A percentile compares a stretch with the other conserved stretches of the same genome.
These are phyloP conservation scores for Neogale vison DNA, from an alignment of 2,113 vertebrate species.

Conservation along the genomic window DNA sequence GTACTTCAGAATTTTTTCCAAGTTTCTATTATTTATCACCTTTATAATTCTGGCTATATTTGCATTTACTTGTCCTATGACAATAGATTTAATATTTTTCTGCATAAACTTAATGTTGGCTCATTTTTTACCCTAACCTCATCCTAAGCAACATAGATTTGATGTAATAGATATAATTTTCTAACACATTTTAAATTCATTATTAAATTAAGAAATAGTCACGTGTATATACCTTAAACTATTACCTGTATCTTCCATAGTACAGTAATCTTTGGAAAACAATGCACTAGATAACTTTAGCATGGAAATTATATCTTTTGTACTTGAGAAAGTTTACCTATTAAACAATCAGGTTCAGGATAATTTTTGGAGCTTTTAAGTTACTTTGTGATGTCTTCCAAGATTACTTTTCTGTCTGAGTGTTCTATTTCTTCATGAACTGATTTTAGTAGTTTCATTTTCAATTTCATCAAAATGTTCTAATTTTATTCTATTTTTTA, in stretches of 20 bases:
- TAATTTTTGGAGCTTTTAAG: not conserved
- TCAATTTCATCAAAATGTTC: not conserved
- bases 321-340: not conserved
- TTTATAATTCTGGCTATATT: not conserved
- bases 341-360: not conserved
- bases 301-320: not conserved
- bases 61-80: not conserved
- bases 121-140: not conserved
- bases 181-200: not conserved
- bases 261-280: not conserved
- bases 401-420: not conserved
- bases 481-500: not conserved
- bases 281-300: not conserved
- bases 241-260: not conserved
- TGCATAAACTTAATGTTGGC: conserved; percentile 11
- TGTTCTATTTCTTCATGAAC: not conserved
- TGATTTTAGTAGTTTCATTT: conserved; percentile 19
- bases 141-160: not conserved
- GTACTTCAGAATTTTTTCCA: not conserved
- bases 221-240: not conserved
- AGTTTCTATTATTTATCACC: not conserved
- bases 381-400: conserved; percentile 1
- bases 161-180: not conserved
- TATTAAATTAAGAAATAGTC: not conserved
- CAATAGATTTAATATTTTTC: not conserved